phyloP scores from a whole-genome alignment of 2,888 invertebrate genomes.

The Heliconius hortense region DNA sequence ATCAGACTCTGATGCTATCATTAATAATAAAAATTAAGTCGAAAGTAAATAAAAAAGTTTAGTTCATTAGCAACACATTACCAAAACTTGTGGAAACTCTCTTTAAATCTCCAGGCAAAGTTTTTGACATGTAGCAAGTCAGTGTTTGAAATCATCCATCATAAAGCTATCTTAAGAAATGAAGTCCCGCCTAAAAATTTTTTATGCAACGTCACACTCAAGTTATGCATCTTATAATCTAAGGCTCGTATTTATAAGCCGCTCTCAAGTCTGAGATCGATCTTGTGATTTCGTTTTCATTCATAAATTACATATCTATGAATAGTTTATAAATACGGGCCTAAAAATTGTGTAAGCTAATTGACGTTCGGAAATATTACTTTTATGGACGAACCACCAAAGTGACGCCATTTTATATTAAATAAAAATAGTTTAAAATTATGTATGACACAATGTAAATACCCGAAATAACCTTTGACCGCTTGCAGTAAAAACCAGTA shows the following conservation, averaged over 20 bases:
- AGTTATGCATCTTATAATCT: not conserved
- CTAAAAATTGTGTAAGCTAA: no score
- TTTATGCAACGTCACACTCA: not conserved
- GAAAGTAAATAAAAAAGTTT: constrained; percentile 5
- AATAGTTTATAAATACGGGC: no score
- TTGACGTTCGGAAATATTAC: no score
- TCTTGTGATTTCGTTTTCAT: no score
- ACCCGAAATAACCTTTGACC: no score
- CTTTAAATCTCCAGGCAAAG: not conserved
- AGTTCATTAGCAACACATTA: not conserved
- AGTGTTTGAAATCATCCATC: constrained; percentile 5
- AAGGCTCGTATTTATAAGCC: not conserved
- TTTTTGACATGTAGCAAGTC: constrained; percentile 12
- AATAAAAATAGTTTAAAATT: no score
- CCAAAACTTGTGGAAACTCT: not conserved
- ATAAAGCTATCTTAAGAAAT: constrained; percentile 13
- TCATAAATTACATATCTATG: no score
- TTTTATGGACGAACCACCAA: no score
- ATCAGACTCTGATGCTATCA: not conserved
- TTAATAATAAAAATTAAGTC: not conserved
- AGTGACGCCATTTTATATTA: no score
- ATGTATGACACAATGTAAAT: no score
- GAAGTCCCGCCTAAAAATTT: not conserved
- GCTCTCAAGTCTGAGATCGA: no score
- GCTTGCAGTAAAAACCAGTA: no score